phyloP scores from a whole-genome alignment of 2,113 vertebrate genomes.

The Pithys albifrons region DNA sequence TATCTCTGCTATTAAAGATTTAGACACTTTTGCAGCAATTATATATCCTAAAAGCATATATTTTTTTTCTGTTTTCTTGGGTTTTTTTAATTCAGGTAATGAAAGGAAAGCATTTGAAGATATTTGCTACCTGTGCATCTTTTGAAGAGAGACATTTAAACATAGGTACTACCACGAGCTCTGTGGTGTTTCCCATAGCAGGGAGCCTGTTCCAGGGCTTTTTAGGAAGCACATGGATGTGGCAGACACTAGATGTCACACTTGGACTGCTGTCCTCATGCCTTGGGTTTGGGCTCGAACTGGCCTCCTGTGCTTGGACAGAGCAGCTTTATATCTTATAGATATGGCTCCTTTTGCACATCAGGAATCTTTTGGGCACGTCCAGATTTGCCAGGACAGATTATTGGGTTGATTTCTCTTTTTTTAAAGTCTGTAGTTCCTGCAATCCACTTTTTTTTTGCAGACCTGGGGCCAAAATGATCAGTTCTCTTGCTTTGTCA shows the following conservation, averaged over 20 bases:
- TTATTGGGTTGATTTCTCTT: not conserved
- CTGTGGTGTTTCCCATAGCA: not conserved
- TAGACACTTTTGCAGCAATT: not conserved
- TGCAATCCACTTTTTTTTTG: not conserved
- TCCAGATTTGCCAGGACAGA: not conserved
- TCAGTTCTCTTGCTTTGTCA: not conserved
- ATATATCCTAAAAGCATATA: not conserved
- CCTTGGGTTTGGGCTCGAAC: not conserved
- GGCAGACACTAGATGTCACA: slow-evolving; percentile 25
- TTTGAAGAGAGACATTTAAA: not conserved
- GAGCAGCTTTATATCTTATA: not conserved
- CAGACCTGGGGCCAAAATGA: slow-evolving; percentile 10
- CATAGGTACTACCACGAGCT: not conserved
- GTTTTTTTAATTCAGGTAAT: not conserved
- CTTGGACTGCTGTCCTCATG: not conserved
- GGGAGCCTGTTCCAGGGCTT: not conserved
- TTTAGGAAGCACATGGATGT: no score
- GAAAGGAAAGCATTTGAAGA: not conserved
- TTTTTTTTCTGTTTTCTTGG: not conserved
- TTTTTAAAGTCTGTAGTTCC: not conserved
- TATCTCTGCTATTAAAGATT: not conserved
- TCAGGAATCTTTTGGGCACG: not conserved
- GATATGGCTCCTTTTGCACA: not conserved
- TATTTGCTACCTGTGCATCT: not conserved
- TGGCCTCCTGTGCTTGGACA: not conserved